Conservation (phyloP, 1,140 invertebrate genomes). For the Gonatopus flavifemur region DNA sequence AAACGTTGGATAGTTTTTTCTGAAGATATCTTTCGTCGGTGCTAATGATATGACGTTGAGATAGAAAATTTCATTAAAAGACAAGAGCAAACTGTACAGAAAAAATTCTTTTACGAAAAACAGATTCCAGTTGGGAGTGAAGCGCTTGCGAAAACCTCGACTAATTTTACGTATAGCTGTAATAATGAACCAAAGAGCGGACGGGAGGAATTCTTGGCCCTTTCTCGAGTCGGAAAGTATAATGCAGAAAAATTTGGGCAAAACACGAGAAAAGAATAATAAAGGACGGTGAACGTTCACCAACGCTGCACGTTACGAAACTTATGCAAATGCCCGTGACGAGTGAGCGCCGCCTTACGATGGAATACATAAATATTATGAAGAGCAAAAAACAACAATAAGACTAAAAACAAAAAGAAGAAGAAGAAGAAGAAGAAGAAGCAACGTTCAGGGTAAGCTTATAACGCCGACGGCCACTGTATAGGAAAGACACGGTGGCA, state of each 20-base stretch:
- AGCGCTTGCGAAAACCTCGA: too few species aligned
- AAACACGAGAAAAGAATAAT: not conserved
- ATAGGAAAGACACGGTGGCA: conserved; percentile 28
- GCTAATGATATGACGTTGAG: too few species aligned
- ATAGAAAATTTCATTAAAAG: too few species aligned
- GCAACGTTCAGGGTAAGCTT: conserved; percentile 5
- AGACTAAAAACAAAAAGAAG: not conserved
- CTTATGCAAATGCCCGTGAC: conserved; percentile 36
- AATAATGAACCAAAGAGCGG: too few species aligned
- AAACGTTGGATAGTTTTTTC: too few species aligned
- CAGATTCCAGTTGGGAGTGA: too few species aligned
- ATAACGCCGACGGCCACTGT: conserved; percentile 27
- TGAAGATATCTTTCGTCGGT: too few species aligned
- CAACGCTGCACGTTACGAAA: conserved; percentile 15
- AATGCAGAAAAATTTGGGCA: conserved; percentile 2
- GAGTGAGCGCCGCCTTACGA: conserved; percentile 26
- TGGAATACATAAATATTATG: conserved; percentile 24
- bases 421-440: conserved; percentile 8
- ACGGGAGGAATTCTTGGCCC: not conserved
- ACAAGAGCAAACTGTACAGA: too few species aligned
- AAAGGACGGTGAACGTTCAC: too few species aligned
- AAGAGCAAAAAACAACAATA: not conserved
- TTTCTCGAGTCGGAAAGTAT: conserved; percentile 4
- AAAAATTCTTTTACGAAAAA: too few species aligned
- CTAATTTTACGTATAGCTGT: too few species aligned